A percentile compares a stretch with the other conserved stretches of the same genome.
Evolutionary conservation across 2,113 vertebrate species (phyloP).

Genomic region (Paramisgurnus dabryanus): DNA sequence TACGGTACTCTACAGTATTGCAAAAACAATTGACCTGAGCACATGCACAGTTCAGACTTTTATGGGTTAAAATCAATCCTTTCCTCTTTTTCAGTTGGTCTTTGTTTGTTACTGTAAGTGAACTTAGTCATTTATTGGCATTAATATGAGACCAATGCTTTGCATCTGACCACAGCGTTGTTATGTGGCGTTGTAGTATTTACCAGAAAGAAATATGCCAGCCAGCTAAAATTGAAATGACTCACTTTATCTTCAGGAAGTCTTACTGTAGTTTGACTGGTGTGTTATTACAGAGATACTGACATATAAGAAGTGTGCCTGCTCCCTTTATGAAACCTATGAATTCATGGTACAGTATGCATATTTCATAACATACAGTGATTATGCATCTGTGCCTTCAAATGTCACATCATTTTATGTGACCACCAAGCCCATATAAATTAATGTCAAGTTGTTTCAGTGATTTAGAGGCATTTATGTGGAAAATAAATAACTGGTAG

Average conservation of each 20-base stretch:
- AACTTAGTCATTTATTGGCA: not conserved
- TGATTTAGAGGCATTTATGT: not conserved
- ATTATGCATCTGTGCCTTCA: not conserved
- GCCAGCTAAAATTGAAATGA: not conserved
- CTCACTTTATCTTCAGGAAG: not conserved
- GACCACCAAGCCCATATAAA: not conserved
- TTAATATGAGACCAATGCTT: not conserved
- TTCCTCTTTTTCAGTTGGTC: not conserved
- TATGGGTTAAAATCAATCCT: too few relatives aligned
- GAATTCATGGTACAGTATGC: not conserved
- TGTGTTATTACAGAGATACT: not conserved
- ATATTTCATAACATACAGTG: not conserved
- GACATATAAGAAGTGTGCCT: not conserved
- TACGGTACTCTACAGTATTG: too few relatives aligned
- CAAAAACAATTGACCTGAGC: too few relatives aligned
- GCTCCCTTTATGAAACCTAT: not conserved
- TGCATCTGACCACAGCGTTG: not conserved
- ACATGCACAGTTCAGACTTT: too few relatives aligned
- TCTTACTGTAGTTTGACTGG: not conserved
- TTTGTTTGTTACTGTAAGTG: not conserved
- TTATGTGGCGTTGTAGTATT: not conserved
- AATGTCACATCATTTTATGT: conserved; percentile 7
- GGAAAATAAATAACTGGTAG: not conserved
- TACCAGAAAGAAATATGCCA: conserved; percentile 3
- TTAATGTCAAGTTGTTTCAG: not conserved